phyloP scores from a whole-genome alignment of 2,888 invertebrate species.

The Automeris io region DNA sequence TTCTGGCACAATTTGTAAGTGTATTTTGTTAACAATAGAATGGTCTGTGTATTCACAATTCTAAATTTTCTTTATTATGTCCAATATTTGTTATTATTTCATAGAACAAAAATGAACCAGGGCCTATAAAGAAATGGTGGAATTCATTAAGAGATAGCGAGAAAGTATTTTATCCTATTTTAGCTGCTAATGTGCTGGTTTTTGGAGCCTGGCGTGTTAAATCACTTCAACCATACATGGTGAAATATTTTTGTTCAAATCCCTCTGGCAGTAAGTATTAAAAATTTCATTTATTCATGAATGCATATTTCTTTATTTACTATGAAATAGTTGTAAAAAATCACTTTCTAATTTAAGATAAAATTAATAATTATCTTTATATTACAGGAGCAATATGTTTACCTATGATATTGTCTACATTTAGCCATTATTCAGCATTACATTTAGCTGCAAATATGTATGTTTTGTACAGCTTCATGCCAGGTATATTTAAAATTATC shows the following conservation, averaged over 20 bases:
- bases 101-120: slow-evolving; percentile 41
- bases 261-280: slow-evolving; percentile 83
- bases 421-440: slow-evolving; percentile 92
- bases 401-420: slow-evolving; percentile 95
- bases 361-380: slow-evolving; percentile 1
- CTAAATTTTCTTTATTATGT: no score
- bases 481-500: slow-evolving; percentile 37
- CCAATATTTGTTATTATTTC: no score
- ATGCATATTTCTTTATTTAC: neutral
- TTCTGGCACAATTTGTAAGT: slow-evolving; percentile 42
- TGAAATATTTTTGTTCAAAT: slow-evolving; percentile 90
- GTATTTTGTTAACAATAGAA: no score
- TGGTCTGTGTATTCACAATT: no score
- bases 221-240: slow-evolving; percentile 82
- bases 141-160: slow-evolving; percentile 82
- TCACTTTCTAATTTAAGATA: slow-evolving; percentile 5
- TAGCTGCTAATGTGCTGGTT: slow-evolving; percentile 85
- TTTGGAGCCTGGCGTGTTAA: slow-evolving; percentile 90
- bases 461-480: slow-evolving; percentile 91
- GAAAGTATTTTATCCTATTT: slow-evolving; percentile 87
- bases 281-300: neutral
- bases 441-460: slow-evolving; percentile 98
- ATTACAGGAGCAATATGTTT: slow-evolving; percentile 83
- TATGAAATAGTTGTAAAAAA: neutral
- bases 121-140: slow-evolving; percentile 82